A percentile compares a stretch with the other conserved stretches of the same genome.
Evolutionary conservation across 2,113 vertebrate species (phyloP).

Genomic region (Poecile atricapillus): DNA sequence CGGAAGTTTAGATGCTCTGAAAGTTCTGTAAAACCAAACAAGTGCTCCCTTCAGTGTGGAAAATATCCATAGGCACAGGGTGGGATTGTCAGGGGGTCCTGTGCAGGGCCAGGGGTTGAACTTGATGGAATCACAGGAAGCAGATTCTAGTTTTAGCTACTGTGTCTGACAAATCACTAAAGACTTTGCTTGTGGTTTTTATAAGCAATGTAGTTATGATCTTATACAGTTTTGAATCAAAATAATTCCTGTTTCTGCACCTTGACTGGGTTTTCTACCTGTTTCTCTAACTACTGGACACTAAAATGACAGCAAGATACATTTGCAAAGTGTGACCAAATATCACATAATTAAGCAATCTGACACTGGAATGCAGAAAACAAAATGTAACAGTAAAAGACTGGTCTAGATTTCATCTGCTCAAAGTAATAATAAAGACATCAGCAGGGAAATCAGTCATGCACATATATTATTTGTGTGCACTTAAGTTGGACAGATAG

Average conservation of each 20-base stretch:
- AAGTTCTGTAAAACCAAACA: background rate
- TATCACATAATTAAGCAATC: constrained; percentile 64
- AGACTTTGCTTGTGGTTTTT: background rate
- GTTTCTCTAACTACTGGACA: constrained; percentile 42
- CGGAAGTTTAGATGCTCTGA: background rate
- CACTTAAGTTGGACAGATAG: constrained; percentile 66
- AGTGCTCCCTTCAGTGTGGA: background rate
- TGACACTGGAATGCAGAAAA: constrained; percentile 64
- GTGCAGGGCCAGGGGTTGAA: background rate
- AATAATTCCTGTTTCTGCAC: background rate
- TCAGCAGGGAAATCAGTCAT: constrained; percentile 76
- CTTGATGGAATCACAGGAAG: background rate
- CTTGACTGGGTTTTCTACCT: background rate
- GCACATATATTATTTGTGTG: constrained; percentile 62
- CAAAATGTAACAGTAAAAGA: constrained; percentile 57
- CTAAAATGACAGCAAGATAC: constrained; percentile 32
- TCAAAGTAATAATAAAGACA: constrained; percentile 79
- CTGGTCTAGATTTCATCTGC: constrained; percentile 56
- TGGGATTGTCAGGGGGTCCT: background rate
- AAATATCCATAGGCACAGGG: background rate
- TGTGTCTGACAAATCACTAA: background rate
- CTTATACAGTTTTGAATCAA: background rate
- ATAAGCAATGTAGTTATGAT: background rate
- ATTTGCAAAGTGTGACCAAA: constrained; percentile 50
- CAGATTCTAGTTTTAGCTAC: background rate